Base-by-base conservation (phyloP, 2,113 vertebrate genomes). In the Oenanthe oenanthe region DNA sequence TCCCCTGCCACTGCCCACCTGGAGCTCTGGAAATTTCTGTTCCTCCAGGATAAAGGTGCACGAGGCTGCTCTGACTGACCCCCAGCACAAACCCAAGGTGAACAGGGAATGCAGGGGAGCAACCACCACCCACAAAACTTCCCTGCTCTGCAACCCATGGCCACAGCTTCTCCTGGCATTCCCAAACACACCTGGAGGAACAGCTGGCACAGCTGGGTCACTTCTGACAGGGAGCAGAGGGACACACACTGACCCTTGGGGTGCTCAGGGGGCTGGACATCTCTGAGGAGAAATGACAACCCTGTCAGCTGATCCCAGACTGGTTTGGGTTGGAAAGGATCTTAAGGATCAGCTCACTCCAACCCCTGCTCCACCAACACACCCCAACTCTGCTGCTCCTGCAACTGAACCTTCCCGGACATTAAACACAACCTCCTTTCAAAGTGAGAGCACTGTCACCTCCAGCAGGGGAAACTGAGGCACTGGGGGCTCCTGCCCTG, bases 131-230 rank as follows among this genome's bases (percentile, higher is more conserved):
- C 4, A 7, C 5, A 3, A 12, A 4, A 26, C 16, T 60, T 24
- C 12, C 9, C 26, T 54, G 65, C 58, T 34, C 22, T 12, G 10
- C 4, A 72, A 17, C 7, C 1, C 0, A 1, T 0, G 4, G 32
- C 48, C 48, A n/a, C 2, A 0, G 66, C 48, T 68, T 12, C 65
- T 67, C 36, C 71, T 61, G 51, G 65, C 36, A 19, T 2, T 34
- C 34, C 70, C 31, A 34, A 32, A 45, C 53, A 13, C 0, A 3
- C 13, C 17, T 18, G 20, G 54, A 60, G 45, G 15, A 60, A 22
- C 26, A 31, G 40, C 62, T n/a, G 62, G 61, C 50, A 50, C 5
- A 3, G 4, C 29, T 51, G 29, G 53, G 58, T 40, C 70, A 4
- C 16, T 60, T 18, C 21, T 36, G 54, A 28, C 54, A 2, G 29